Evolutionary conservation across 2,113 vertebrate species (phyloP).

Genomic region (Actenoides hombroni): DNA sequence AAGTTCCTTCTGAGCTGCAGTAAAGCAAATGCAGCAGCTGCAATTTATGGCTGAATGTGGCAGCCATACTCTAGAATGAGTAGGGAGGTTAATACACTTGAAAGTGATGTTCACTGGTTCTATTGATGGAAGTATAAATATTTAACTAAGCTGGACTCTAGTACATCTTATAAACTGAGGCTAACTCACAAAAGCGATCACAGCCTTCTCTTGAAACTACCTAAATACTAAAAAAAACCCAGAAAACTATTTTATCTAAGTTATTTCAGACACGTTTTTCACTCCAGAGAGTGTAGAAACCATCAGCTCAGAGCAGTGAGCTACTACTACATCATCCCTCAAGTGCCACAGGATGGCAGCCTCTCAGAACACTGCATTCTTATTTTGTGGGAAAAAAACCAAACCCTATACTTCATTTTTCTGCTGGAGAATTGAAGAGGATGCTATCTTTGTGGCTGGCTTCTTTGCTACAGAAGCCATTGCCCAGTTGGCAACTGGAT

Average conservation of each 20-base stretch:
- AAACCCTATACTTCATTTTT: background rate
- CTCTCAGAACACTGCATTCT: background rate
- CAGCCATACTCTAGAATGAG: background rate
- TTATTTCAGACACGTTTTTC: background rate
- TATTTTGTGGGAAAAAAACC: background rate
- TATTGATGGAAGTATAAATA: background rate
- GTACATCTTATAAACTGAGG: too few relatives aligned
- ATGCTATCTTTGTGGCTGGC: background rate
- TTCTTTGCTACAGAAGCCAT: background rate
- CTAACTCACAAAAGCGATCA: background rate
- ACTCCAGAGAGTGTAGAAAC: background rate
- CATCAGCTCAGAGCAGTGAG: background rate
- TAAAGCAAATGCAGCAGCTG: background rate
- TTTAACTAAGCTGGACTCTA: background rate
- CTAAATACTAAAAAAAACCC: background rate
- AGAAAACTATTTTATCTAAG: background rate
- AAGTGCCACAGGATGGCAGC: constrained; percentile 41
- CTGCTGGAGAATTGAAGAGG: background rate
- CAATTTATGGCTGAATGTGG: background rate
- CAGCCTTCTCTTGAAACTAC: background rate
- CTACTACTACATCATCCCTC: background rate
- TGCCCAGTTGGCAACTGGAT: background rate
- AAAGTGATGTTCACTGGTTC: background rate
- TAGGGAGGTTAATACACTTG: background rate
- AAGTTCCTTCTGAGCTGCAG: background rate